Percentiles rank a stretch among this genome's conserved stretches.
These are phyloP conservation scores for Buphagus erythrorhynchus DNA, from an alignment of 2,797 vertebrate genomes.

Conservation along the genomic window DNA sequence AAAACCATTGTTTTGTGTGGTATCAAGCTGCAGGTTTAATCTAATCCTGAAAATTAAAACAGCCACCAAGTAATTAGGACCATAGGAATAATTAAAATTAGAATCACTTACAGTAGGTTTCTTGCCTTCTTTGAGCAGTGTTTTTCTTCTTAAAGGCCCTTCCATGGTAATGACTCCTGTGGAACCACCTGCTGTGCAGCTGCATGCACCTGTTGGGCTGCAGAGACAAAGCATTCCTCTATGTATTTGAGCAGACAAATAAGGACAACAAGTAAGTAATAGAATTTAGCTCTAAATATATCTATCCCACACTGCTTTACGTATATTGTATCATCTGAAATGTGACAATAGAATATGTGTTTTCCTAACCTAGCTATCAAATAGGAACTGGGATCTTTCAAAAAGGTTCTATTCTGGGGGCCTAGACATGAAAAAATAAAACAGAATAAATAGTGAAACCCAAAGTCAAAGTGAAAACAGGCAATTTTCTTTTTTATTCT, in stretches of 20 bases:
- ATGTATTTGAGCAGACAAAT: neutral
- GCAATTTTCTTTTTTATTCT: neutral
- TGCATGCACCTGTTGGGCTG: conserved; percentile 83
- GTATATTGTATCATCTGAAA: neutral
- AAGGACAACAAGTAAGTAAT: neutral
- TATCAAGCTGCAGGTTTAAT: neutral
- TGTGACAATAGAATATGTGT: neutral
- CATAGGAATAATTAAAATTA: neutral
- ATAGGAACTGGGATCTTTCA: neutral
- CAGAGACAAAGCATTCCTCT: neutral
- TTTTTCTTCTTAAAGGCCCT: conserved; percentile 91
- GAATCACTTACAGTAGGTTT: conserved; percentile 87
- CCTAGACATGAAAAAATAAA: neutral
- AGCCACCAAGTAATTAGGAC: neutral
- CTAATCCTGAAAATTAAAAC: neutral
- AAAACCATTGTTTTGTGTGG: neutral
- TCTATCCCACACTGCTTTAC: neutral
- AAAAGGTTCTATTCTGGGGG: neutral
- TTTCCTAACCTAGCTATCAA: neutral
- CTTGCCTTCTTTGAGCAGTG: conserved; percentile 91
- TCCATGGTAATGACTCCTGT: conserved; percentile 86
- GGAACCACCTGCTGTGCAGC: conserved; percentile 84
- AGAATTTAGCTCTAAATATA: neutral
- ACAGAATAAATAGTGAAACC: neutral
- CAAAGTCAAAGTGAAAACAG: neutral